Evolutionary conservation across 2,113 vertebrate species (phyloP).

Genomic region (Lynx canadensis): DNA sequence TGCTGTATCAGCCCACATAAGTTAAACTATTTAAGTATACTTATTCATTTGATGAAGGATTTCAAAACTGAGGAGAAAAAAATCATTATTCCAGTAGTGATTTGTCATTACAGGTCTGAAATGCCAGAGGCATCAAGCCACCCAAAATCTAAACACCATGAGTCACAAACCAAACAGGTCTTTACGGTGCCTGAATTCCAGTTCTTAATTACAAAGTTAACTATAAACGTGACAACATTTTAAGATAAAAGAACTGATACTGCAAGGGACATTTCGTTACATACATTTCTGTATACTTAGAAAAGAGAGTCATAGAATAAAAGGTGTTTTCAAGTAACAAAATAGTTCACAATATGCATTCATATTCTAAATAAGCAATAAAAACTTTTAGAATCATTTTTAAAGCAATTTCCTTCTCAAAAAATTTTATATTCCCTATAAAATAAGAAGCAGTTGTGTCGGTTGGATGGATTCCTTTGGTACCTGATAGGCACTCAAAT

Average conservation of each 20-base stretch:
- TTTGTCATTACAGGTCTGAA: conserved; percentile 74
- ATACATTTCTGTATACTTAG: not conserved
- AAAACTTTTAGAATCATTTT: not conserved
- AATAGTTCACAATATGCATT: not conserved
- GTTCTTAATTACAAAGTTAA: not conserved
- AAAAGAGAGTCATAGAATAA: conserved; percentile 26
- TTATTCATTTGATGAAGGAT: conserved; percentile 59
- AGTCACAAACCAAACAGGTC: conserved; percentile 65
- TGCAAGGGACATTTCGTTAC: not conserved
- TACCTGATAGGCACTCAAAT: not conserved
- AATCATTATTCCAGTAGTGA: conserved; percentile 67
- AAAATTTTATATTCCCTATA: not conserved
- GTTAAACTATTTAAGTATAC: conserved; percentile 40
- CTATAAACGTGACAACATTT: not conserved
- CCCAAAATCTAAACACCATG: conserved; percentile 52
- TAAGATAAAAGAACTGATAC: conserved; percentile 33
- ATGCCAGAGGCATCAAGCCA: conserved; percentile 74
- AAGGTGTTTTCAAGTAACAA: not conserved
- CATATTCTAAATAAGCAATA: conserved; percentile 31
- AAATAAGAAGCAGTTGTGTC: not conserved
- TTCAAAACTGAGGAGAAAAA: conserved; percentile 41
- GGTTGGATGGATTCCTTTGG: not conserved
- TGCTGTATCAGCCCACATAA: not conserved
- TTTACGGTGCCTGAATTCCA: conserved; percentile 48
- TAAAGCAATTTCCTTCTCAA: not conserved